A percentile compares a stretch with the other conserved stretches of the same genome.
phyloP scores from a whole-genome alignment of 2,797 vertebrate genomes.

The Hyperoplus lanceolatus region DNA sequence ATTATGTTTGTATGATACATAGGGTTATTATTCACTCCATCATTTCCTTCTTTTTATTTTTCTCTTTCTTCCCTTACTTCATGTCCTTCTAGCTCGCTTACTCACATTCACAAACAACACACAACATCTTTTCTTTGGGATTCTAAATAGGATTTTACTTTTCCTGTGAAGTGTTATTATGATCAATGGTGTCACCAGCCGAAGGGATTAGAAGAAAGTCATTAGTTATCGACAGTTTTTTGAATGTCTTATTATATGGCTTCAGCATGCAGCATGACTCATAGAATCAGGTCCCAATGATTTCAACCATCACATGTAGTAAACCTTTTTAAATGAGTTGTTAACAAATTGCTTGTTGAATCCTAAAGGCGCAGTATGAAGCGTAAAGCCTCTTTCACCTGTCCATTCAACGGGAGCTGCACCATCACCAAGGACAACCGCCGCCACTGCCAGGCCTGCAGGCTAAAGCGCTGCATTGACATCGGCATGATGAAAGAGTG shows the following conservation, averaged over 20 bases:
- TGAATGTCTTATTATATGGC: neutral
- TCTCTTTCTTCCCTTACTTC: neutral
- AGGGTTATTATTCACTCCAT: no score
- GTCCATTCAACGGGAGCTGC: constrained; percentile 94
- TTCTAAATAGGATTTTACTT: neutral
- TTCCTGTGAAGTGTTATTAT: neutral
- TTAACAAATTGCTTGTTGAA: neutral
- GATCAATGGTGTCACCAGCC: neutral
- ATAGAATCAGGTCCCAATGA: constrained; percentile 80
- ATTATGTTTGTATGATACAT: neutral
- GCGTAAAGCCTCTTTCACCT: constrained; percentile 94
- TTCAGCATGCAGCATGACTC: neutral
- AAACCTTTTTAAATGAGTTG: neutral
- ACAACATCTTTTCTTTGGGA: neutral
- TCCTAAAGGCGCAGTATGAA: constrained; percentile 95
- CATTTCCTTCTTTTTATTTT: neutral
- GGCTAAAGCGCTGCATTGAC: constrained; percentile 93
- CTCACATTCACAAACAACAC: neutral
- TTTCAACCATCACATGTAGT: constrained; percentile 24
- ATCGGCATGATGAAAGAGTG: constrained; percentile 90
- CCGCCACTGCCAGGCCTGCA: constrained; percentile 97
- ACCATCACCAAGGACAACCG: constrained; percentile 98
- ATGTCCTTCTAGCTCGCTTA: neutral
- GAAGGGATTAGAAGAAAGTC: neutral
- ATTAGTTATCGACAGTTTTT: neutral